Percentiles rank a stretch among this genome's conserved stretches.
Evolutionary conservation across 2,797 vertebrate genomes (phyloP).

Genomic region (Xenops minutus): DNA sequence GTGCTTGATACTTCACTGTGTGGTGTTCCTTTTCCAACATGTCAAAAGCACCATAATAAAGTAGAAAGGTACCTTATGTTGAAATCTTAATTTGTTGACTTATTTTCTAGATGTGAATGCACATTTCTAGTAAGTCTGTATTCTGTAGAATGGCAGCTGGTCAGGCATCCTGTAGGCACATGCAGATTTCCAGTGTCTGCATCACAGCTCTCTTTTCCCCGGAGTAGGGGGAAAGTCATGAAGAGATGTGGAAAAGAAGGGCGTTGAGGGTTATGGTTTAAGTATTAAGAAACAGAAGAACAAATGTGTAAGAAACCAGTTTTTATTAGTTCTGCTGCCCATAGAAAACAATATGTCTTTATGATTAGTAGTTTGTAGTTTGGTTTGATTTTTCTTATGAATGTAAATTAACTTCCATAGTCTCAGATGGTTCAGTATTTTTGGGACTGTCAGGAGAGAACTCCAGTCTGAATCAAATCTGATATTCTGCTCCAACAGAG

Average conservation of each 20-base stretch:
- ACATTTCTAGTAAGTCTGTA: not conserved
- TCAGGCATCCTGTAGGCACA: not conserved
- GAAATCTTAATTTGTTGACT: not conserved
- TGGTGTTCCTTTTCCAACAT: not conserved
- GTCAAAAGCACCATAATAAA: not conserved
- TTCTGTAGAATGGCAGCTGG: not conserved
- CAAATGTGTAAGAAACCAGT: not conserved
- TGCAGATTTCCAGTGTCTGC: not conserved
- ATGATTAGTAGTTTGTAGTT: not conserved
- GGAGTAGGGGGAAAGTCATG: not conserved
- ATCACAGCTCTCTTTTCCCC: not conserved
- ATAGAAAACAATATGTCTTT: not conserved
- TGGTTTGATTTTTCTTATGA: not conserved
- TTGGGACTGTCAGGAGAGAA: not conserved
- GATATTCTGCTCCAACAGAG: not conserved
- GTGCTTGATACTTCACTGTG: not conserved
- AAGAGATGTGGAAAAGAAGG: not conserved
- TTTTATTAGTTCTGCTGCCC: not conserved
- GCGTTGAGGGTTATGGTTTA: not conserved
- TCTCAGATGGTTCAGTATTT: not conserved
- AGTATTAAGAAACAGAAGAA: not conserved
- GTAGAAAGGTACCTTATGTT: not conserved
- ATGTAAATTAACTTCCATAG: not conserved
- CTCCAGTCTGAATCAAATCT: not conserved
- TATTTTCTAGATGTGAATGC: not conserved